Evolutionary conservation across 2,888 invertebrate species (phyloP), one percentile per base, ranked within the genome.

Genomic region (Notocelia uddmanniana): DNA sequence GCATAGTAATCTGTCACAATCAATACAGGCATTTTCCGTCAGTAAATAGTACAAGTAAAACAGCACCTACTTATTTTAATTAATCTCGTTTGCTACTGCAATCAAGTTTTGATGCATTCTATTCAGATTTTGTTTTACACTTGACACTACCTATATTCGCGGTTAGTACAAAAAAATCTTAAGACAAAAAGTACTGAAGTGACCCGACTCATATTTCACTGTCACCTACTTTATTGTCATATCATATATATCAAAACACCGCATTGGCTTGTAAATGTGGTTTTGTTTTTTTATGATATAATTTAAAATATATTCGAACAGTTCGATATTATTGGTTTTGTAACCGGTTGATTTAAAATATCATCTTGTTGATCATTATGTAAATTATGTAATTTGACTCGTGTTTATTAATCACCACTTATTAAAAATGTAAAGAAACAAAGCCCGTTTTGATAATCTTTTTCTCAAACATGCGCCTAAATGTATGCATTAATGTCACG

Each of bases 191-290:
- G 13, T 58, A 21, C 45, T 31, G 45, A 62, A 69, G 31, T 48
- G 54, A 55, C 60, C 54, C 31, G 26, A 31, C 41, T 69, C 45
- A n/a, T 31, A 21, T 69, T 62, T 31, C 19, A 26, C 41, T 31
- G 31, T 45, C 26, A 10, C n/a, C 26, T n/a, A n/a, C n/a, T n/a
- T 59, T 37, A 60, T 34, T 63, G 48, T 60, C 60, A 60, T 50
- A n/a, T 23, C 5, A 26, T n/a, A 59, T 41, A 15, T 41, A 59
- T 59, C 26, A 21, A 41, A 21, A 60, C 45, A 45, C 23, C n/a
- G 3, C 23, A n/a, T 60, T 23, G 45, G 45, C 23, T 41, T 45
- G n/a, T 45, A n/a, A 45, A 60, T 60, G 60, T 23, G 21, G 41
- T 45, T 59, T 60, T 9, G 13, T 23, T 19, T 37, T 2, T 19